phyloP scores from a whole-genome alignment of 2,888 invertebrate genomes.

The Apotomis capreana region DNA sequence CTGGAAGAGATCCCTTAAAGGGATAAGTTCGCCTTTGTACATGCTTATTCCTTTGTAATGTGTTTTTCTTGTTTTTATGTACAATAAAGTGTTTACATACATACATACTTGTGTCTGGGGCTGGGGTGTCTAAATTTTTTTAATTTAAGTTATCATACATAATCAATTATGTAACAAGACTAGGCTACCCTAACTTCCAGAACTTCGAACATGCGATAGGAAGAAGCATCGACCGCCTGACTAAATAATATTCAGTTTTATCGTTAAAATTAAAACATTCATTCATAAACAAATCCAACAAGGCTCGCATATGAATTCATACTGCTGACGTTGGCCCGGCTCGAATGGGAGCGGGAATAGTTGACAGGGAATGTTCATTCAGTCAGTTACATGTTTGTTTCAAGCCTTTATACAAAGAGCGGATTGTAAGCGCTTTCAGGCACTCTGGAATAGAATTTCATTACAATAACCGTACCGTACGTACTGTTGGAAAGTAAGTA shows the following conservation, averaged over 20 bases:
- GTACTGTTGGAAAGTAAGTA: too few species aligned
- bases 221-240: background rate
- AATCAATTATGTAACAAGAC: too few species aligned
- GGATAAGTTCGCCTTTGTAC: too few species aligned
- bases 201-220: too few species aligned
- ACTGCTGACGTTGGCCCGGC: slow-evolving; percentile 14
- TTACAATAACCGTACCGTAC: slow-evolving; percentile 23
- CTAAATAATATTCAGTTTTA: background rate
- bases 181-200: too few species aligned
- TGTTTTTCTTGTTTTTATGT: too few species aligned
- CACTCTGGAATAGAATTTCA: slow-evolving; percentile 36
- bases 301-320: slow-evolving; percentile 1
- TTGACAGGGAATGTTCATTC: slow-evolving; percentile 34
- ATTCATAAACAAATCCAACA: slow-evolving; percentile 4
- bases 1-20: too few species aligned
- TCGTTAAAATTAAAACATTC: background rate
- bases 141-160: too few species aligned
- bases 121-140: too few species aligned
- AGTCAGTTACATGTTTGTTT: slow-evolving; percentile 33
- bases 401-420: slow-evolving; percentile 12
- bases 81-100: too few species aligned
- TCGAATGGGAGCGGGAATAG: slow-evolving; percentile 27
- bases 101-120: too few species aligned
- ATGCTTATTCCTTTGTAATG: too few species aligned
- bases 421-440: slow-evolving; percentile 30